Percentiles rank a stretch among this genome's conserved stretches.
These are phyloP conservation scores for Leptocoma aspasia DNA, from an alignment of 2,113 vertebrate genomes.

Conservation along the genomic window DNA sequence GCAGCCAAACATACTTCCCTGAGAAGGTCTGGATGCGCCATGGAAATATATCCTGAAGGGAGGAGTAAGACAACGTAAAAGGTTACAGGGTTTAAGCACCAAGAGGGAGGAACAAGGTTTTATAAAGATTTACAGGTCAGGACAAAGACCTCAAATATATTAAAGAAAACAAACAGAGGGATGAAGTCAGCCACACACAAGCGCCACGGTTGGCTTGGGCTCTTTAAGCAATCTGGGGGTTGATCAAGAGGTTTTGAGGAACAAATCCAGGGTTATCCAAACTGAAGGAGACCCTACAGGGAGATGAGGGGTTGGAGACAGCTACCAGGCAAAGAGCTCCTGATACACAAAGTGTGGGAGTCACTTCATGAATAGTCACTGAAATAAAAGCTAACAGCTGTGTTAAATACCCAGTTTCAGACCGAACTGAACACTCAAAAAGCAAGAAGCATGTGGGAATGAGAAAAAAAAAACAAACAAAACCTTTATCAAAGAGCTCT, in stretches of 20 bases:
- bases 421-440: not conserved
- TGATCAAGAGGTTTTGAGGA: not conserved
- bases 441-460: not conserved
- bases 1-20: not conserved
- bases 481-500: not conserved
- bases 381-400: not conserved
- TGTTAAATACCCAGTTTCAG: not conserved
- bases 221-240: not conserved
- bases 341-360: not conserved
- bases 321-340: not conserved
- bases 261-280: not conserved
- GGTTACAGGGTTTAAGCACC: not conserved
- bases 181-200: not conserved
- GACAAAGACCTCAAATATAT: not conserved
- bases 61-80: not conserved
- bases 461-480: no score
- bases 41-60: not conserved
- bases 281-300: not conserved
- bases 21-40: not conserved
- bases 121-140: conserved; percentile 17
- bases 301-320: not conserved
- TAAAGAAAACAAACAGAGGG: conserved; percentile 3
- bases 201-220: not conserved
- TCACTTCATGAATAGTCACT: not conserved
- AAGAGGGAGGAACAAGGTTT: not conserved